Evolutionary conservation across 2,888 invertebrate species (phyloP), one percentile per base, ranked within the genome.

Genomic region (Hypomecis atomaria): DNA sequence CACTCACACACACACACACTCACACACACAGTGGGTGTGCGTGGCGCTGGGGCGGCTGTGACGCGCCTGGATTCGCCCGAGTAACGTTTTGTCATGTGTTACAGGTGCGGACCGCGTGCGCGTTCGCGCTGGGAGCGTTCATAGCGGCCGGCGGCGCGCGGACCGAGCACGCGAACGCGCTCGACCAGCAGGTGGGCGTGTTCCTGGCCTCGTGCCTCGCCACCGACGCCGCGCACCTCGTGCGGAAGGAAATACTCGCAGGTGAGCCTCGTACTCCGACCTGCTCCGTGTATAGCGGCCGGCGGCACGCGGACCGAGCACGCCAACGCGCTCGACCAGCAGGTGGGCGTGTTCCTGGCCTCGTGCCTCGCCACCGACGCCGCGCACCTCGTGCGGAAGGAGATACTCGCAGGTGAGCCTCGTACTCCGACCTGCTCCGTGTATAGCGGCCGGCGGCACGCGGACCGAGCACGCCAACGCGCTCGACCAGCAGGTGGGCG

Each of bases 101-200:
- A n/a, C 40, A 96, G 96, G 96, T 97, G 52, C 94, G 99, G 64
- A 98, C 99, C 9, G 97, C 99, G 0, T 96, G 97, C 50, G 98
- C 99, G 5, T 99, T 96, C 91, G 99, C 99, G 10, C 93, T 99
- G 67, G 99, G 99, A 69, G 97, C 98, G 33, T 98, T 98, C 89
- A 95, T 99, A 77, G 97, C 96, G 84, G 96, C 96, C 42, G 96
- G 96, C 54, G 96, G 96, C 11, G 95, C 96, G 82, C 95, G 98
- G 75, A 96, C 96, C 55, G 98, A 98, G 82, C 99, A 99, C 89
- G 98, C 98, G 48, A 98, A 97, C 87, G 97, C 96, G 82, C 97
- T 99, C 65, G 98, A 99, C 92, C 98, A 98, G 81, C 96, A 96
- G 76, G 96, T 99, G 71, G 98, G 97, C 69, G 96, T 98, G 92